Percentiles rank a stretch among this genome's conserved stretches.
phyloP scores from a whole-genome alignment of 1,140 invertebrate species.

The Zaprionus inermis region DNA sequence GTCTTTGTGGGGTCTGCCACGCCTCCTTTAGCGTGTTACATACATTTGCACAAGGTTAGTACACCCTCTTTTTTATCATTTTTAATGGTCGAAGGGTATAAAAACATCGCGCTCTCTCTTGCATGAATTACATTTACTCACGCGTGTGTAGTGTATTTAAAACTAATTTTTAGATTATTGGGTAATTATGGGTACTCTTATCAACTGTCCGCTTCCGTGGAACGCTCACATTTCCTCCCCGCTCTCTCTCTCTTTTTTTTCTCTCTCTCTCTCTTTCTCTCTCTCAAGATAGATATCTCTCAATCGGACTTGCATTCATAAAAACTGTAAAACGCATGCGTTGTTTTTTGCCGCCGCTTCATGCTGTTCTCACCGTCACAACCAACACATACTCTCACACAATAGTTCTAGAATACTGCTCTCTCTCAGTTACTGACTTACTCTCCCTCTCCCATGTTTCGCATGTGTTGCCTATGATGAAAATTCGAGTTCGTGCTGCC shows the following conservation, averaged over 20 bases:
- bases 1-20: too few relatives aligned
- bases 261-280: background rate
- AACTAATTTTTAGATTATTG: background rate
- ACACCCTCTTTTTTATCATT: too few relatives aligned
- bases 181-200: background rate
- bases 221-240: constrained; percentile 2
- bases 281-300: too few relatives aligned
- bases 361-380: constrained; percentile 10
- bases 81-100: too few relatives aligned
- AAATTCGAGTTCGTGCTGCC: constrained; percentile 45
- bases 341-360: background rate
- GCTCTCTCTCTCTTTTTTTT: background rate
- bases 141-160: background rate
- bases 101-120: background rate
- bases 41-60: too few relatives aligned
- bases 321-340: constrained; percentile 38
- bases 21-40: too few relatives aligned
- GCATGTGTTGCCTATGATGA: background rate
- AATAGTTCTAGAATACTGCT: background rate
- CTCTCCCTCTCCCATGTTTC: background rate
- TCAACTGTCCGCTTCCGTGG: background rate
- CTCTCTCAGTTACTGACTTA: background rate
- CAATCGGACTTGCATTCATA: constrained; percentile 5
- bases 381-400: background rate
- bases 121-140: background rate